These are phyloP conservation scores for Parapristionchus giblindavisi DNA, from an alignment of 2,888 invertebrate genomes.

Conservation along the genomic window DNA sequence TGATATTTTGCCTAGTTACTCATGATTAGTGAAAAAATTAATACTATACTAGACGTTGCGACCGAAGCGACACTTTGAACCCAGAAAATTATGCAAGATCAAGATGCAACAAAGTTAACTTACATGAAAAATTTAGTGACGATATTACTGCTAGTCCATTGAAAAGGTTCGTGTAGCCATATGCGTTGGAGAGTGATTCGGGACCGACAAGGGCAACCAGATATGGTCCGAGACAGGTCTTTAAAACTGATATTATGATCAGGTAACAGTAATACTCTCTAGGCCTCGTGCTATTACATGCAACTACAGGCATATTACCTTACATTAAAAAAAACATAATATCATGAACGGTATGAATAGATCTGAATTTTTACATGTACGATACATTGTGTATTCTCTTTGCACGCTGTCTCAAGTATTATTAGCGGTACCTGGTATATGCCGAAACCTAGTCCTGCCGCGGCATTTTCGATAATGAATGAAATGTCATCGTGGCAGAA, in stretches of 20 bases:
- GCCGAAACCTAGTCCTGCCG: constrained; percentile 54
- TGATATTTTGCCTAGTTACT: too few relatives aligned
- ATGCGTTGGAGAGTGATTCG: constrained; percentile 48
- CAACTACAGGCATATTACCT: neutral
- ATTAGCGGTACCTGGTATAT: constrained; percentile 3
- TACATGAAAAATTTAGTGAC: too few relatives aligned
- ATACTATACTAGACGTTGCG: too few relatives aligned
- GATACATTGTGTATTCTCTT: neutral
- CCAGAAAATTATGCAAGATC: too few relatives aligned
- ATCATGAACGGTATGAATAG: too few relatives aligned
- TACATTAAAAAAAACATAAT: neutral
- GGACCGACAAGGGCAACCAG: constrained; percentile 51
- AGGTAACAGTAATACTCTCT: neutral
- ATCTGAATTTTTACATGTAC: too few relatives aligned
- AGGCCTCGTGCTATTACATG: too few relatives aligned
- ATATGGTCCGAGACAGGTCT: constrained; percentile 49
- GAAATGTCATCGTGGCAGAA: constrained; percentile 48
- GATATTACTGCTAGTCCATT: constrained; percentile 52
- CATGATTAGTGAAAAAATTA: too few relatives aligned
- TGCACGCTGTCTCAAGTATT: neutral
- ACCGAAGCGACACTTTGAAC: too few relatives aligned
- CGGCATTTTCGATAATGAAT: constrained; percentile 50
- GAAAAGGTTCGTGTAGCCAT: constrained; percentile 56
- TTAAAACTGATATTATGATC: constrained; percentile 1
- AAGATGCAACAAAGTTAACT: too few relatives aligned